Conservation (phyloP, 1,140 invertebrate genomes). For the Achroia grisella region DNA sequence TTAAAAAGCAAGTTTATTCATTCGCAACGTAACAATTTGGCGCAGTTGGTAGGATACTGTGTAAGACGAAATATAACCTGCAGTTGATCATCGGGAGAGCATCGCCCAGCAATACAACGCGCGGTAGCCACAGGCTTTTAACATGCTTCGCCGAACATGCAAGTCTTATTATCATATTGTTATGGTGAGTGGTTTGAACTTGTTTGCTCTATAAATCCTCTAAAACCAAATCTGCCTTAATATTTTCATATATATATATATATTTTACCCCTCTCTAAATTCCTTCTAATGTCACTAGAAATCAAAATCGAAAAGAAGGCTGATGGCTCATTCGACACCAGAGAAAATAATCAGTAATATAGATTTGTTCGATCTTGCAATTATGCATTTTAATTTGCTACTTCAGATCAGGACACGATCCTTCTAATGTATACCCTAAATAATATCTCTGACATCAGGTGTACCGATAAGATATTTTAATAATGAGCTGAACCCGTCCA, state of each 20-base stretch:
- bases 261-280: conserved; percentile 1
- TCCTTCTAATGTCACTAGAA: conserved; percentile 1
- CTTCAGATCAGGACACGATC: not conserved
- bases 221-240: not conserved
- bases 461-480: conserved; percentile 44
- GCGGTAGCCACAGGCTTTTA: conserved; percentile 12
- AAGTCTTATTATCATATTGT: conserved; percentile 4
- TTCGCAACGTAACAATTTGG: not conserved
- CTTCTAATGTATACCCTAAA: conserved; percentile 9
- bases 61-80: not conserved
- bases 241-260: not conserved
- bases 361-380: conserved; percentile 18
- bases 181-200: conserved; percentile 14
- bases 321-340: conserved; percentile 12
- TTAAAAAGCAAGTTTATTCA: not conserved
- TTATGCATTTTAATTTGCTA: conserved; percentile 10
- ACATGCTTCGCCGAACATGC: conserved; percentile 8
- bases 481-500: conserved; percentile 30
- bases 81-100: not conserved
- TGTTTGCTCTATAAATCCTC: conserved; percentile 7
- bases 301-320: conserved; percentile 7
- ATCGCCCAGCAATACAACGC: not conserved
- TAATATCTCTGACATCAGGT: conserved; percentile 19
- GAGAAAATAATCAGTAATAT: conserved; percentile 11
- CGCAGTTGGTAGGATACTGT: not conserved